These are phyloP conservation scores for Harmothoe impar DNA, from an alignment of 2,888 invertebrate genomes.

Conservation along the genomic window DNA sequence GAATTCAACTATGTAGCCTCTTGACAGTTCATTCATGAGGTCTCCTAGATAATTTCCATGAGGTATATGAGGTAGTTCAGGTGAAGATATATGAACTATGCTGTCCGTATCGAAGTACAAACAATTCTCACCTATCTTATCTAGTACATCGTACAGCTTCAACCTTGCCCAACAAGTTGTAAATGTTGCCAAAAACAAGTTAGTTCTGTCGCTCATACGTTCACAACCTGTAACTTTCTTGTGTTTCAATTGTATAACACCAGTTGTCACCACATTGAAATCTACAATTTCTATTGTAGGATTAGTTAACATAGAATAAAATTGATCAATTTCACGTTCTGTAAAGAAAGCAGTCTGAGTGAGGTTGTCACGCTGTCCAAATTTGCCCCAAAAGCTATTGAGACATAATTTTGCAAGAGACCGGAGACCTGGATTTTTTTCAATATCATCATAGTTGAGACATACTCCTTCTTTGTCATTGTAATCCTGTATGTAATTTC, in stretches of 20 bases:
- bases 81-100: conserved; percentile 74
- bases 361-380: conserved; percentile 65
- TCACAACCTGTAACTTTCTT: not conserved
- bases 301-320: not conserved
- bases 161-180: conserved; percentile 80
- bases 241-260: not conserved
- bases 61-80: conserved; percentile 57
- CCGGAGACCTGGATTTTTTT: conserved; percentile 71
- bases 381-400: conserved; percentile 74
- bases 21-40: conserved; percentile 68
- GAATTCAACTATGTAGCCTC: conserved; percentile 72
- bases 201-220: not conserved
- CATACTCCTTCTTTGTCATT: conserved; percentile 67
- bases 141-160: conserved; percentile 78
- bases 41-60: conserved; percentile 66
- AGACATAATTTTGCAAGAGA: conserved; percentile 69
- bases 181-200: conserved; percentile 78
- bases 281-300: not conserved
- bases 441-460: conserved; percentile 69
- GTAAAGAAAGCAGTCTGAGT: not conserved
- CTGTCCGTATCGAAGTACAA: conserved; percentile 82
- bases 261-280: not conserved
- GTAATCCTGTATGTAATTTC: conserved; percentile 67
- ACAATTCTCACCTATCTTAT: conserved; percentile 75
- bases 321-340: not conserved